A percentile compares a stretch with the other conserved stretches of the same genome.
Conservation (phyloP, 2,888 invertebrate species). For the Metopia argyrocephala region DNA sequence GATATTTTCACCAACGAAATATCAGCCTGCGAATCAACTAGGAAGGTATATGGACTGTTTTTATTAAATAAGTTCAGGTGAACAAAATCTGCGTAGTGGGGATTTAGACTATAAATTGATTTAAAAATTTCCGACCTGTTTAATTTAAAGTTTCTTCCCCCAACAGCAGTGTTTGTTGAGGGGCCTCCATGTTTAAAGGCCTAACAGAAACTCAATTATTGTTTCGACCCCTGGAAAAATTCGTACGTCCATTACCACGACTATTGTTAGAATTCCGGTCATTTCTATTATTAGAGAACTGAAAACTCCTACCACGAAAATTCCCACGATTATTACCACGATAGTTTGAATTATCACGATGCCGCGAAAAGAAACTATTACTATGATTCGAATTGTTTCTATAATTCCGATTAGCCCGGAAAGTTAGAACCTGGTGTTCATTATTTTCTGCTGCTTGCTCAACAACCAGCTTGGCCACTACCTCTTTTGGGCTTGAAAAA, state of each 20-base stretch:
- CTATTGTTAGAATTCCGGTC: not conserved
- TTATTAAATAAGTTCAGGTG: not conserved
- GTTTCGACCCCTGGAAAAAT: not conserved
- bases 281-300: not conserved
- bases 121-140: not conserved
- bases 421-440: conserved; percentile 12
- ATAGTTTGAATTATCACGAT: not conserved
- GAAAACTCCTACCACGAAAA: not conserved
- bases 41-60: not conserved
- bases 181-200: conserved; percentile 5
- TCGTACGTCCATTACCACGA: not conserved
- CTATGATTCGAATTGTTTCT: not conserved
- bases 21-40: conserved; percentile 14
- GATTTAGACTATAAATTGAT: conserved; percentile 18
- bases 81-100: conserved; percentile 12
- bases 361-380: not conserved
- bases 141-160: not conserved
- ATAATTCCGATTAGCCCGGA: not conserved
- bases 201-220: not conserved
- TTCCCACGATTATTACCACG: not conserved
- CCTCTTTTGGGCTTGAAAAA: conserved; percentile 9
- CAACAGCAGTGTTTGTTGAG: not conserved
- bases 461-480: conserved; percentile 18
- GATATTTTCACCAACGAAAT: conserved; percentile 2
- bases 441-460: conserved; percentile 13